A percentile compares a stretch with the other conserved stretches of the same genome.
These are phyloP conservation scores for Pteria penguin DNA, from an alignment of 2,888 invertebrate species.

Conservation along the genomic window DNA sequence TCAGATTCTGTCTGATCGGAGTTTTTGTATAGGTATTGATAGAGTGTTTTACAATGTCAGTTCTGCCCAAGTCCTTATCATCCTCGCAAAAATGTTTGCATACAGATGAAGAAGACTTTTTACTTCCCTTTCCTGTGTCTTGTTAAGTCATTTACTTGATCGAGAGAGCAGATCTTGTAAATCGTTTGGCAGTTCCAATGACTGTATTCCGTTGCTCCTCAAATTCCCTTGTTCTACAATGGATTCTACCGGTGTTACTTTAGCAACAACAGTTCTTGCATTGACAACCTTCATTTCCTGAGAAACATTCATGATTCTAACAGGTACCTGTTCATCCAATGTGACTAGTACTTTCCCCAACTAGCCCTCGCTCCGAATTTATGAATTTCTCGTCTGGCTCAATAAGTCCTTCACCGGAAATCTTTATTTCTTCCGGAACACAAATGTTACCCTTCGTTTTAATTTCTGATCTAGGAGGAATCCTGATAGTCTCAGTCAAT, in stretches of 20 bases:
- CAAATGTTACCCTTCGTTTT: background rate
- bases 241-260: background rate
- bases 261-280: conserved; percentile 1
- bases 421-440: background rate
- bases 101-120: background rate
- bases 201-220: background rate
- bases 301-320: conserved; percentile 2
- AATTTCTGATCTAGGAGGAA: background rate
- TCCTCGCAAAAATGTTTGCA: background rate
- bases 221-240: background rate
- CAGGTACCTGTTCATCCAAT: background rate
- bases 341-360: background rate
- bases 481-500: background rate
- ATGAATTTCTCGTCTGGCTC: background rate
- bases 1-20: background rate
- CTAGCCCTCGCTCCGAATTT: background rate
- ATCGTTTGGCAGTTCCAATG: background rate
- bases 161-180: background rate
- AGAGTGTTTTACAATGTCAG: conserved; percentile 1
- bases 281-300: background rate
- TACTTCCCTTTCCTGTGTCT: background rate
- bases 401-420: background rate
- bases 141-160: background rate
- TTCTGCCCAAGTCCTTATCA: conserved; percentile 13
- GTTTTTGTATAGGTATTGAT: background rate